Percentiles rank a stretch among this genome's conserved stretches.
These are phyloP conservation scores for Caenorhabditis wallacei DNA, from an alignment of 2,888 invertebrate species.

Conservation along the genomic window DNA sequence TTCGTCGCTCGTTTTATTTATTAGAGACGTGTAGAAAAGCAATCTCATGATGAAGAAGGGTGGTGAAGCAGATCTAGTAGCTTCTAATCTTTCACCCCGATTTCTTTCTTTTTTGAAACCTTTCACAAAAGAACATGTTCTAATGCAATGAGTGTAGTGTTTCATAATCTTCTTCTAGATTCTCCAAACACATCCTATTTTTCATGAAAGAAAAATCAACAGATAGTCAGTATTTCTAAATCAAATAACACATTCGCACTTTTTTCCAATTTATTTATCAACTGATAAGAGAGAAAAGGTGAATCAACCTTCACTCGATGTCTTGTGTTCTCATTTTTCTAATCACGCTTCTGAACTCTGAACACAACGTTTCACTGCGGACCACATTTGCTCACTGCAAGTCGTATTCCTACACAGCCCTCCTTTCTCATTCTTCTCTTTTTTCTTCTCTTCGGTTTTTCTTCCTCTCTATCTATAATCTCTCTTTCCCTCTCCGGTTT, in stretches of 20 bases:
- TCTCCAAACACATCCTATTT: neutral
- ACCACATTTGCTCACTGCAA: slow-evolving; percentile 1
- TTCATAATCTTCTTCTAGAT: neutral
- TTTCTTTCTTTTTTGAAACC: neutral
- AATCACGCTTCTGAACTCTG: neutral
- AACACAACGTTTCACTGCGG: neutral
- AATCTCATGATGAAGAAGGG: neutral
- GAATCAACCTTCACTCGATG: slow-evolving; percentile 21
- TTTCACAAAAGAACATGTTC: neutral
- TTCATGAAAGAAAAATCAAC: neutral
- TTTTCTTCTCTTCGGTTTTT: slow-evolving; percentile 1
- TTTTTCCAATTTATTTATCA: slow-evolving; percentile 18
- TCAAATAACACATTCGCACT: slow-evolving; percentile 12
- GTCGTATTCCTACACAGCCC: neutral
- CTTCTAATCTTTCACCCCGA: neutral
- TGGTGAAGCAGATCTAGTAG: neutral
- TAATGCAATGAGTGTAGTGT: neutral
- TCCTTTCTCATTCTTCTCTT: neutral
- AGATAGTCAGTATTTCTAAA: neutral
- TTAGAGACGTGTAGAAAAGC: slow-evolving; percentile 23
- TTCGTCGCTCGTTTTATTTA: slow-evolving; percentile 13
- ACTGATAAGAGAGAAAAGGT: slow-evolving; percentile 11
- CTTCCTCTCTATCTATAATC: neutral
- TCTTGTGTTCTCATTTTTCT: neutral
- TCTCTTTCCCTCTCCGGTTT: slow-evolving; percentile 8